These are phyloP conservation scores for Malthinus flaveolus DNA, from an alignment of 2,888 invertebrate species.

Conservation along the genomic window DNA sequence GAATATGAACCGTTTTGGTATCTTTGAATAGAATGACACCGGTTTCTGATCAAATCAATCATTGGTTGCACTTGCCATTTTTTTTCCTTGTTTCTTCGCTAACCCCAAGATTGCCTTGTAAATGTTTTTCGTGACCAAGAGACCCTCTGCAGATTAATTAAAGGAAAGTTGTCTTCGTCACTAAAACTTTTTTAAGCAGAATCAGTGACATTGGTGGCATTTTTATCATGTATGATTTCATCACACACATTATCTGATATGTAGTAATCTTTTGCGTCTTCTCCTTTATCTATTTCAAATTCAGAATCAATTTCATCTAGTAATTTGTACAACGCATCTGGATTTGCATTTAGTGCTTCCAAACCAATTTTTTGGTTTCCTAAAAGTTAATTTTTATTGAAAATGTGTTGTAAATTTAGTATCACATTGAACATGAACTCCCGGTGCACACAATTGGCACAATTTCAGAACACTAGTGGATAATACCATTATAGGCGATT, in stretches of 20 bases:
- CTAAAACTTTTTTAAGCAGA: not conserved
- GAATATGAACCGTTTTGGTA: not conserved
- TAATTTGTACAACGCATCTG: conserved; percentile 1
- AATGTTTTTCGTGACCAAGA: too few relatives aligned
- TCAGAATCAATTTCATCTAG: conserved; percentile 1
- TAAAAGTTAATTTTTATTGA: too few relatives aligned
- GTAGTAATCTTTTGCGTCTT: not conserved
- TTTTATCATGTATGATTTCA: not conserved
- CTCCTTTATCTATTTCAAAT: not conserved
- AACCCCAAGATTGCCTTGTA: too few relatives aligned
- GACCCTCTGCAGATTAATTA: too few relatives aligned
- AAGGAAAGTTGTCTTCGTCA: not conserved
- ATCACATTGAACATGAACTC: too few relatives aligned
- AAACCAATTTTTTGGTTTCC: not conserved
- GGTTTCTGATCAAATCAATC: conserved; percentile 1
- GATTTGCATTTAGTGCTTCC: not conserved
- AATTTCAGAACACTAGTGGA: too few relatives aligned
- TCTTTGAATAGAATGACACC: not conserved
- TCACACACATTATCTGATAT: not conserved
- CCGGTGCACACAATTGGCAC: too few relatives aligned
- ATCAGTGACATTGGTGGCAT: not conserved
- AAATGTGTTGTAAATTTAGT: too few relatives aligned
- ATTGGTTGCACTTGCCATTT: not conserved
- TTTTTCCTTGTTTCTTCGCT: too few relatives aligned
- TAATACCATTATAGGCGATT: too few relatives aligned